Base-by-base conservation (phyloP, 1,140 invertebrate genomes). In the Pomacea maculata region DNA sequence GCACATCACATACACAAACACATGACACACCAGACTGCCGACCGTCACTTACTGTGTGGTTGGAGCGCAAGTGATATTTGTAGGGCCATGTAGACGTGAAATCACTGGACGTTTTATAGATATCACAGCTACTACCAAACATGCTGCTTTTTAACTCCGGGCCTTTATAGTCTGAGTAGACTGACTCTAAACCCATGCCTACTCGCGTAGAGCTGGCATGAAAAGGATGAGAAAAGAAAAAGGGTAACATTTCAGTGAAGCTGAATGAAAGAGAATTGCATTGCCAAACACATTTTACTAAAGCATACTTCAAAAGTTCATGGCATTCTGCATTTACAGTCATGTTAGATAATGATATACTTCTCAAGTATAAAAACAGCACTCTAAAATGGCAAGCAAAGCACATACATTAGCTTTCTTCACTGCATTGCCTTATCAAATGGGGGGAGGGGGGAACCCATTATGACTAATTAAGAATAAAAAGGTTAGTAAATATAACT, bases 21-120 rank as follows among this genome's bases (percentile, higher is more conserved):
- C 19, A 34, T 65, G 25, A n/a, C 29, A 25, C 45, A 63, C 73
- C 45, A 65, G n/a, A 65, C 25, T 29, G 70, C 52, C 68, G 54
- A 55, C n/a, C 52, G 57, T 54, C 71, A 85, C 85, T 86, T 86
- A 86, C 85, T 79, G 84, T 80, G 65, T 83, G 75, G 64, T 80
- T 84, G 75, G 82, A 85, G 45, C 81, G 79, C 67, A 84, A 85
- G 61, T 83, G 84, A 83, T 85, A 86, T 83, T 86, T 86, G 82
- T 86, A 84, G 68, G 85, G 84, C 85, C 85, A 86, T 29, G 82
- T 74, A 70, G 80, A 76, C n/a, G 75, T 74, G 63, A 71, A 78
- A 67, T 82, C 80, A 72, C 65, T 73, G 80, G 72, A 67, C 52
- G 79, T 61, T 75, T 75, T 83, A 82, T 80, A 75, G 71, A 82